A percentile compares a stretch with the other conserved stretches of the same genome.
These are phyloP conservation scores for Synergus umbraculus DNA, from an alignment of 2,888 invertebrate genomes.

Conservation along the genomic window DNA sequence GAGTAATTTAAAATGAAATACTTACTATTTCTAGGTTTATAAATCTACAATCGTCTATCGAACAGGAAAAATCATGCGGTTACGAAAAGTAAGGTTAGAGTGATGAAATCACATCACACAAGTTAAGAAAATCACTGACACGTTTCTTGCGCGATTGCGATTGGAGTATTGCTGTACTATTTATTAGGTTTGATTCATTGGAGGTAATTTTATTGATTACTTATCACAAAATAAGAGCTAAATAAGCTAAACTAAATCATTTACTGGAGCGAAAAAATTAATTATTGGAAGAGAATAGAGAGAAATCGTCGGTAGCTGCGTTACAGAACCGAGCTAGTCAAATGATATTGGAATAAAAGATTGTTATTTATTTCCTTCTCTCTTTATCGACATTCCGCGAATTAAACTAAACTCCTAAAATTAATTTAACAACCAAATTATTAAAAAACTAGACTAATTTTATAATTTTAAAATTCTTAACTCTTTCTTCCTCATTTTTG, in stretches of 20 bases:
- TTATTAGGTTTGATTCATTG: background rate
- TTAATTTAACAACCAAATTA: background rate
- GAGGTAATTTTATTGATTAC: background rate
- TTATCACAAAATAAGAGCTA: background rate
- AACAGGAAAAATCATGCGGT: background rate
- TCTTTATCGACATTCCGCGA: background rate
- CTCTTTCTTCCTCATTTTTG: background rate
- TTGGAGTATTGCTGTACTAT: background rate
- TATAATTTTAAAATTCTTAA: background rate
- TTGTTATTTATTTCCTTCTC: background rate
- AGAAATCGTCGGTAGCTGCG: background rate
- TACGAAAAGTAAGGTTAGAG: slow-evolving; percentile 60
- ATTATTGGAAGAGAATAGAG: no score
- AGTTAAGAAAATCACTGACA: background rate
- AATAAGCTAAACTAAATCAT: background rate
- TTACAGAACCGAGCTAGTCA: slow-evolving; percentile 56
- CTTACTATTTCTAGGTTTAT: slow-evolving; percentile 6
- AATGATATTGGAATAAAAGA: slow-evolving; percentile 13
- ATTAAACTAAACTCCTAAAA: background rate
- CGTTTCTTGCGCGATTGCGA: background rate
- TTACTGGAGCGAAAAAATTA: background rate
- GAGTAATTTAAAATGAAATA: slow-evolving; percentile 2
- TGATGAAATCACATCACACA: slow-evolving; percentile 42
- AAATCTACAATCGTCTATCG: background rate
- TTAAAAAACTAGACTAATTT: no score